These are phyloP conservation scores for Pitangus sulphuratus DNA, from an alignment of 2,797 vertebrate genomes.

Conservation along the genomic window DNA sequence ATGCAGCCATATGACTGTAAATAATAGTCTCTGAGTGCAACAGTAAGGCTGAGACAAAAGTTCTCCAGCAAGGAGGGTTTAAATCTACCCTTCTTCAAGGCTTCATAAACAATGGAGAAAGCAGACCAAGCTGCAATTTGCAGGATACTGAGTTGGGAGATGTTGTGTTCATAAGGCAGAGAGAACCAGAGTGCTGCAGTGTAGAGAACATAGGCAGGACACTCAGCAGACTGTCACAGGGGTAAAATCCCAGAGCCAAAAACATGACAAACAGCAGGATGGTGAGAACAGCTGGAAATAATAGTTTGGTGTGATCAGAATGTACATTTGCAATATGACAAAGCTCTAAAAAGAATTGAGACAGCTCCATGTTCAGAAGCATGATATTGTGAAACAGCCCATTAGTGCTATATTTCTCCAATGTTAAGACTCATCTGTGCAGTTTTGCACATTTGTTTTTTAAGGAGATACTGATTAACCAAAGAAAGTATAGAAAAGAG, in stretches of 20 bases:
- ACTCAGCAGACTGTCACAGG: neutral
- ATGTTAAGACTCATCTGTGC: neutral
- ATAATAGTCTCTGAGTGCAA: neutral
- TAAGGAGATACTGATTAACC: neutral
- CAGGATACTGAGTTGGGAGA: neutral
- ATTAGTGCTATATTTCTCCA: neutral
- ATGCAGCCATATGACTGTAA: neutral
- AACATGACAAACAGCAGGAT: neutral
- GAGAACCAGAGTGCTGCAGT: neutral
- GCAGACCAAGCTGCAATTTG: neutral
- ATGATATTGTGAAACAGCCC: neutral
- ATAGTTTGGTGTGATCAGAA: neutral
- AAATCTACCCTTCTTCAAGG: neutral
- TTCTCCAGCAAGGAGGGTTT: neutral
- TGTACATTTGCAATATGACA: neutral
- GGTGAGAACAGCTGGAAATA: neutral
- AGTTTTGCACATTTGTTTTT: neutral
- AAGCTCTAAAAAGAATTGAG: neutral
- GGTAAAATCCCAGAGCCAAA: neutral
- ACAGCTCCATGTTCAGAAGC: neutral
- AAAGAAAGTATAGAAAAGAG: neutral
- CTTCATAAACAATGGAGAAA: neutral
- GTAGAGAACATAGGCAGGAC: neutral
- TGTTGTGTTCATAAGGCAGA: neutral
- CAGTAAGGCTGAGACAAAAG: neutral